Percentiles rank a stretch among this genome's conserved stretches.
These are phyloP conservation scores for Enchytraeus crypticus DNA, from an alignment of 2,888 invertebrate species.

Conservation along the genomic window DNA sequence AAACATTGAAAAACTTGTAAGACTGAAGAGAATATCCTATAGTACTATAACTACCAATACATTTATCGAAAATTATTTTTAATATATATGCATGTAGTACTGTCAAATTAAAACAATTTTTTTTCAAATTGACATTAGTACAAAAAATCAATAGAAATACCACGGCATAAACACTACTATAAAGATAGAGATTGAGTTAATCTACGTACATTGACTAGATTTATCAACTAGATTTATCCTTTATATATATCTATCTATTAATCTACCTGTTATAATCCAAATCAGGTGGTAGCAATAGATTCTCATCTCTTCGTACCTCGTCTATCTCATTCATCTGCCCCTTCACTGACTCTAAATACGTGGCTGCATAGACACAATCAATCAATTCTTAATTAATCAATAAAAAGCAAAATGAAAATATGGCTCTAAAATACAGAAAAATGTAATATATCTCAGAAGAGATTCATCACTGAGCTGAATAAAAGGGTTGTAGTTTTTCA, in stretches of 20 bases:
- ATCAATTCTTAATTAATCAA: neutral
- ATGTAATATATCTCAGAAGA: too few relatives aligned
- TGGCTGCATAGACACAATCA: conserved; percentile 51
- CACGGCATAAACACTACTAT: neutral
- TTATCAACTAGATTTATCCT: neutral
- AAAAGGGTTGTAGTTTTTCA: neutral
- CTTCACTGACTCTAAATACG: conserved; percentile 56
- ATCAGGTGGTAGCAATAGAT: conserved; percentile 59
- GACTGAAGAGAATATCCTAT: too few relatives aligned
- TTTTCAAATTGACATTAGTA: too few relatives aligned
- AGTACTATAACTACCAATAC: too few relatives aligned
- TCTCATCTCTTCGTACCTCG: conserved; percentile 62
- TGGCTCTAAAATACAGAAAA: neutral
- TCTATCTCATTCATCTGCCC: conserved; percentile 60
- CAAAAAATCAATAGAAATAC: neutral
- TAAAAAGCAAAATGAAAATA: neutral
- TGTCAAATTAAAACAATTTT: too few relatives aligned
- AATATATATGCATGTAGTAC: too few relatives aligned
- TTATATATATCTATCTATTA: neutral
- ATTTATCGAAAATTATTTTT: too few relatives aligned
- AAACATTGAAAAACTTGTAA: too few relatives aligned
- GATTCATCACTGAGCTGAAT: neutral
- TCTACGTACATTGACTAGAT: neutral
- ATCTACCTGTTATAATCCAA: conserved; percentile 61
- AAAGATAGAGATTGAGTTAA: neutral